Evolutionary conservation across 2,888 invertebrate genomes (phyloP).

Genomic region (Scaptodrosophila latifasciaeformis): DNA sequence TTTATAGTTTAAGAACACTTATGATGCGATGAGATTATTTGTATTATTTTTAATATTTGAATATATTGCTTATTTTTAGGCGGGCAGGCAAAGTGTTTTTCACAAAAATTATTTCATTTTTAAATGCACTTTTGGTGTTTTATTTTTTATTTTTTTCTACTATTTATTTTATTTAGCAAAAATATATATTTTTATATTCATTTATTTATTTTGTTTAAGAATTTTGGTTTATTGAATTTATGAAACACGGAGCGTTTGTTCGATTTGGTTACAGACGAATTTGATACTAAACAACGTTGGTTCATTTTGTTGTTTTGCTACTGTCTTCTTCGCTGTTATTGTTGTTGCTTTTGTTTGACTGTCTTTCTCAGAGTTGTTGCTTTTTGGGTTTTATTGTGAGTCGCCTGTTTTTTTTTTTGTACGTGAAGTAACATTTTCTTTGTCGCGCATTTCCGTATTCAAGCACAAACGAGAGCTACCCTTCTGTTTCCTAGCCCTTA

Average conservation of each 20-base stretch:
- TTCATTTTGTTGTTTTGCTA: conserved; percentile 7
- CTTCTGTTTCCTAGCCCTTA: conserved; percentile 49
- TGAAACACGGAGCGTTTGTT: conserved; percentile 47
- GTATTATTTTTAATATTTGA: conserved; percentile 2
- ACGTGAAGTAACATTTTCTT: conserved; percentile 50
- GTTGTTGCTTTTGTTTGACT: conserved; percentile 18
- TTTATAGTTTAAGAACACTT: neutral
- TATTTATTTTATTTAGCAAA: conserved; percentile 41
- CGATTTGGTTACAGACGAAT: conserved; percentile 45
- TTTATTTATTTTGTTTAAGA: conserved; percentile 26
- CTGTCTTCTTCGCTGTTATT: neutral
- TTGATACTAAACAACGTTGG: conserved; percentile 32
- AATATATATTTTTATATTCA: conserved; percentile 42
- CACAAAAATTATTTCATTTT: conserved; percentile 15
- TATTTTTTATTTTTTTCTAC: conserved; percentile 7
- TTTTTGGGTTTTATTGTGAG: conserved; percentile 20
- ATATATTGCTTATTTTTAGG: conserved; percentile 18
- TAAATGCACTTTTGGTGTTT: conserved; percentile 64
- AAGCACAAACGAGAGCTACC: conserved; percentile 48
- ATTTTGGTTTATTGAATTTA: conserved; percentile 13
- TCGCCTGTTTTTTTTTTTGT: conserved; percentile 10
- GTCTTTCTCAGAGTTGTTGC: conserved; percentile 13
- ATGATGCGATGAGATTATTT: neutral
- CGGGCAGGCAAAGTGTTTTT: conserved; percentile 3
- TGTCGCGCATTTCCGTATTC: conserved; percentile 60